Evolutionary conservation across 1,140 invertebrate species (phyloP), one percentile per base, ranked within the genome.

Genomic region (Drosophila ironensis): DNA sequence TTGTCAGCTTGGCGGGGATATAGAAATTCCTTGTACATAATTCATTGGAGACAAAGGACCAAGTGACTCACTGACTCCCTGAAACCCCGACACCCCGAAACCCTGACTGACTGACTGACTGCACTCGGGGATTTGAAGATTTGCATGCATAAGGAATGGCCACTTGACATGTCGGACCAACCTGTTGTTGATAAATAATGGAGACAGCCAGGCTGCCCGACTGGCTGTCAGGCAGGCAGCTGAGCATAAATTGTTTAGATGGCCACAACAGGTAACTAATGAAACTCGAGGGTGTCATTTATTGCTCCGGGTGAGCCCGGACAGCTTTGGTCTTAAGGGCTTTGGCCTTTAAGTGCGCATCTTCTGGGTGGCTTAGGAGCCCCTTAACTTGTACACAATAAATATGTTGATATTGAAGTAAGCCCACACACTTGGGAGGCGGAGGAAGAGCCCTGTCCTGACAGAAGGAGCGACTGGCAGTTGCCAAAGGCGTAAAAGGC

Each of bases 61-160:
- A 8, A 22, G 7, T n/a, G n/a, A n/a, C n/a, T n/a, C n/a, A n/a
- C n/a, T n/a, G 1, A 11, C 14, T 12, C 2, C 3, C 17, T 41
- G 16, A 40, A 33, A 17, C 8, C 19, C n/a, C n/a, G 1, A 11
- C 14, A 16, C 2, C 3, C 17, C 41, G 16, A 40, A 33, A 17
- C 8, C 19, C n/a, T 11, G 11, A 30, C 14, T 24, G 16, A 35
- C 19, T 40, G 48, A 56, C 22, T 42, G 53, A 56, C 48, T 75
- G 76, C 71, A 67, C 59, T 80, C 52, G 53, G 37, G 33, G 66
- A 69, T 57, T 67, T 46, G 9, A 19, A 60, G 78, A 82, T 84
- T 82, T 66, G 59, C 72, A 84, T 84, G 57, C 68, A 84, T 77
- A 84, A 77, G 27, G 28, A 60, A 84, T 69, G 63, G 27, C 37